Percentiles rank a stretch among this genome's conserved stretches.
These are phyloP conservation scores for Eustalomyia histrio DNA, from an alignment of 2,888 invertebrate species.

Conservation along the genomic window DNA sequence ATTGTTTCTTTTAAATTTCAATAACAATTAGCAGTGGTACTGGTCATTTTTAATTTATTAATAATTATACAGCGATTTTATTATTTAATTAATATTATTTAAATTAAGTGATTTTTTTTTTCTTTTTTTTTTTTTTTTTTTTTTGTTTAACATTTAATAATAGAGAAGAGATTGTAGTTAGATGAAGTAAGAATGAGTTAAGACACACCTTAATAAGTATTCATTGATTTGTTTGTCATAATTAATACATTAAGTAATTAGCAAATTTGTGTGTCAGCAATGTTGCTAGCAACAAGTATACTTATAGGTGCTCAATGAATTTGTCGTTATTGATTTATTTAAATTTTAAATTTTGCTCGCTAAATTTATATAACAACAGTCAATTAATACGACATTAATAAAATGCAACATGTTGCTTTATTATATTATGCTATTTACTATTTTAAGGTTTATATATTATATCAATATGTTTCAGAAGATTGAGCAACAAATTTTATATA, in stretches of 20 bases:
- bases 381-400: too few relatives aligned
- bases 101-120: background rate
- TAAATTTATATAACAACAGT: too few relatives aligned
- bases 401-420: too few relatives aligned
- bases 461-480: too few relatives aligned
- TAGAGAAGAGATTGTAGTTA: background rate
- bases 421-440: too few relatives aligned
- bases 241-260: conserved; percentile 4
- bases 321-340: too few relatives aligned
- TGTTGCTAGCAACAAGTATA: background rate
- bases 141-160: background rate
- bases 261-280: background rate
- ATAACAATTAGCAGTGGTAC: background rate
- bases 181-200: background rate
- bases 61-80: conserved; percentile 38
- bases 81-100: conserved; percentile 13
- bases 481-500: too few relatives aligned
- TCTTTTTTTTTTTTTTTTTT: too few relatives aligned
- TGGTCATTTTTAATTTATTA: conserved; percentile 7
- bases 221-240: background rate
- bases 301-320: background rate
- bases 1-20: background rate
- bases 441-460: too few relatives aligned
- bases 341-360: too few relatives aligned
- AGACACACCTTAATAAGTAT: background rate